A percentile compares a stretch with the other conserved stretches of the same genome.
Evolutionary conservation across 2,113 vertebrate species (phyloP).

Genomic region (Seriola rivoliana): DNA sequence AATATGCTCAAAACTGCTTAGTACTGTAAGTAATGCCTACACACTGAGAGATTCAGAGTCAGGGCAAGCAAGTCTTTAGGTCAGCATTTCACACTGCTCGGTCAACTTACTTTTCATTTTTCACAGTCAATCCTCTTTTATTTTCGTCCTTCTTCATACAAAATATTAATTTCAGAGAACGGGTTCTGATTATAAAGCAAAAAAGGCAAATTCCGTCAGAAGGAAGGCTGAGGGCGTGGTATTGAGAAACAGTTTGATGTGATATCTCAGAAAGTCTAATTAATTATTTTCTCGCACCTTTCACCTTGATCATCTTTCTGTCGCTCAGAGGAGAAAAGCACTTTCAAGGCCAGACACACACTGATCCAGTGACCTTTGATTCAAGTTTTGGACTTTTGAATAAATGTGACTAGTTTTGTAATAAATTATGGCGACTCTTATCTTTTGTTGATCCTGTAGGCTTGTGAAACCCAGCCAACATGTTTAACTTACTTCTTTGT

Average conservation of each 20-base stretch:
- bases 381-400: slow-evolving; percentile 10
- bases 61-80: background rate
- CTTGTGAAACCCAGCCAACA: slow-evolving; percentile 46
- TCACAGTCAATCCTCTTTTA: background rate
- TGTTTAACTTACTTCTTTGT: slow-evolving; percentile 45
- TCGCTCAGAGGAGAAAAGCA: background rate
- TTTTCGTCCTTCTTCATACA: background rate
- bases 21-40: slow-evolving; percentile 1
- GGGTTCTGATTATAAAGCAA: too few relatives aligned
- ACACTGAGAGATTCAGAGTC: background rate
- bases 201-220: background rate
- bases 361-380: slow-evolving; percentile 6
- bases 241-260: slow-evolving; percentile 1
- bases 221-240: background rate
- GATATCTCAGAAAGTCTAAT: background rate
- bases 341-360: slow-evolving; percentile 27
- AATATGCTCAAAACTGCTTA: slow-evolving; percentile 6
- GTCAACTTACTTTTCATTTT: background rate
- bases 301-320: background rate
- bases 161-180: background rate
- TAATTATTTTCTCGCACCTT: background rate
- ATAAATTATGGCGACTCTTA: slow-evolving; percentile 36
- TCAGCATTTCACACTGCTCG: slow-evolving; percentile 4
- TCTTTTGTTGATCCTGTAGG: slow-evolving; percentile 59
- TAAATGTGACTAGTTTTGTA: slow-evolving; percentile 31